Evolutionary conservation across 2,113 vertebrate genomes (phyloP), one percentile per base, ranked within the genome.

Genomic region (Plecotus auritus): DNA sequence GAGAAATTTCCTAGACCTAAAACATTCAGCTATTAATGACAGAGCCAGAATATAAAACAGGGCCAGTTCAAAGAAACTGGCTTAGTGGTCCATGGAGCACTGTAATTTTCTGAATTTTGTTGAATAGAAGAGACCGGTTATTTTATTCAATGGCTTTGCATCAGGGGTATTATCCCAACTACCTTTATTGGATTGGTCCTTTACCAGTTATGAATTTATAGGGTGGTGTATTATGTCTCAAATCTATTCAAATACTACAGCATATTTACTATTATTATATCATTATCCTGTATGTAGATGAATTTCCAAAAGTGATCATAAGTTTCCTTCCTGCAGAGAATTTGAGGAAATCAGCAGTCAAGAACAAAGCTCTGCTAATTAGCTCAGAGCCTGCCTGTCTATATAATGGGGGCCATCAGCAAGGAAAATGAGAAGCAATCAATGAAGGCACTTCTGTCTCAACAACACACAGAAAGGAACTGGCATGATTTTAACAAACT

Each of bases 361-460:
- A 59, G 95, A 98, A 97, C 78, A 98, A 98, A 98, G 82, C 90
- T 97, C 90, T 95, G 89, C 86, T 98, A 98, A 98, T 98, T 97
- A 98, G 84, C 84, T 97, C 0, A 26, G 96, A 98, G 97, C 69
- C 92, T 96, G 97, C 73, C 93, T 97, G 73, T 77, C 93, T 96
- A 96, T 97, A 95, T 98, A 78, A 96, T 95, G 61, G 91, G 92
- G 86, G 88, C 89, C 91, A 97, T 97, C 84, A 96, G 87, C 12
- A 92, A 97, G 76, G 97, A 98, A 98, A 97, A 97, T 64, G 91
- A 98, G 93, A 97, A 96, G 73, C 83, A 98, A 96, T 96, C 95
- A 96, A 77, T 92, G 88, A 97, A 95, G 96, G 93, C 73, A 84
- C 87, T 97, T 97, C 93, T 97, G 32, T 96, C 87, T 94, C 89